Evolutionary conservation across 2,113 vertebrate genomes (phyloP).

Genomic region (Silurus meridionalis): DNA sequence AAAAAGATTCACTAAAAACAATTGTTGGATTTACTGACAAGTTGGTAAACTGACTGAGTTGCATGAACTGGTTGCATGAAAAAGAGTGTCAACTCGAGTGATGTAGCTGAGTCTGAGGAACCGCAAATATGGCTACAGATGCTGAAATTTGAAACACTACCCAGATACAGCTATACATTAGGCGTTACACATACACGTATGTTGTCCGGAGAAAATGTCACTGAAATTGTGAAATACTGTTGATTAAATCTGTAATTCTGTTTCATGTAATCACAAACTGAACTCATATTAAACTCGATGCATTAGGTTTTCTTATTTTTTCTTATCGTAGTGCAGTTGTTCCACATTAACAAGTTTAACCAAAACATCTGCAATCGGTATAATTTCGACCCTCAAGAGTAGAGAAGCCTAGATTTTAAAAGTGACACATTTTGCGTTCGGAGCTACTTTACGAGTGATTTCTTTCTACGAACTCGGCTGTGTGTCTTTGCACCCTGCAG

Average conservation of each 20-base stretch:
- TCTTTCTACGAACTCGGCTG: background rate
- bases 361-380: background rate
- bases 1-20: background rate
- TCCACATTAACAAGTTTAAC: background rate
- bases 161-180: background rate
- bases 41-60: background rate
- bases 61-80: background rate
- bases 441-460: background rate
- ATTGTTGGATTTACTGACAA: background rate
- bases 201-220: background rate
- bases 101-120: background rate
- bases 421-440: background rate
- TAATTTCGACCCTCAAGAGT: background rate
- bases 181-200: too few relatives aligned
- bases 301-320: background rate
- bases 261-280: background rate
- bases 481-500: slow-evolving; percentile 33
- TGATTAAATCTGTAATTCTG: background rate
- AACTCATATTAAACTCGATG: background rate
- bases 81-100: background rate
- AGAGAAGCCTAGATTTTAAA: background rate
- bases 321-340: background rate
- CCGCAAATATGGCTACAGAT: background rate
- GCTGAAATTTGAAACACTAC: background rate
- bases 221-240: background rate